phyloP scores from a whole-genome alignment of 2,113 vertebrate species.

The Butorides virescens region DNA sequence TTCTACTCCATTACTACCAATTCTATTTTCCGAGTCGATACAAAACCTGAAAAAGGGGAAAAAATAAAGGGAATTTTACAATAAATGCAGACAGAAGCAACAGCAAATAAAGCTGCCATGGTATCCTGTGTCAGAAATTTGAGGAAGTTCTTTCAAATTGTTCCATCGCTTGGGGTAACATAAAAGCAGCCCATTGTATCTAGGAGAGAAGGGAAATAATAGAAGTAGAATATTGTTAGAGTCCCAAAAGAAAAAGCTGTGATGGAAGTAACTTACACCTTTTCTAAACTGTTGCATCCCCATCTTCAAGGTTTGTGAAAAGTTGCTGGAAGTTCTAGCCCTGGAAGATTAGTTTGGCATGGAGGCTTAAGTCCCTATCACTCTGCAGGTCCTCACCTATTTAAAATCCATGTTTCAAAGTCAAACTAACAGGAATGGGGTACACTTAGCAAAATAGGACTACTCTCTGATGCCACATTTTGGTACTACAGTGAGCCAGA shows the following conservation, averaged over 20 bases:
- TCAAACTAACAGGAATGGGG: neutral
- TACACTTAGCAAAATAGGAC: neutral
- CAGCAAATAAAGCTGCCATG: neutral
- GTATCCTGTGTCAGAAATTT: neutral
- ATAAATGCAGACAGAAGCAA: neutral
- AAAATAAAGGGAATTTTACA: neutral
- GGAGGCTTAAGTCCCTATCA: neutral
- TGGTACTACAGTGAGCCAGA: neutral
- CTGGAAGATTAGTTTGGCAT: neutral
- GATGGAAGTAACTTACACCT: neutral
- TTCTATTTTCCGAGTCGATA: conserved; percentile 90
- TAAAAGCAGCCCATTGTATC: neutral
- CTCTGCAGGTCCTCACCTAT: neutral
- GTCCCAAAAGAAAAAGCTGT: neutral
- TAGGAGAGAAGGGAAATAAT: neutral
- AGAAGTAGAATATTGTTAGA: neutral
- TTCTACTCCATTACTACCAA: conserved; percentile 90
- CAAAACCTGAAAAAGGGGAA: conserved; percentile 82
- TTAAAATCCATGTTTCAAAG: neutral
- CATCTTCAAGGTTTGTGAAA: neutral
- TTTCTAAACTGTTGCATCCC: neutral
- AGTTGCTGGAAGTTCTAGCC: neutral
- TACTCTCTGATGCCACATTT: neutral
- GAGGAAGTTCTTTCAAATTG: neutral
- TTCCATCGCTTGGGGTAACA: neutral